Conservation (phyloP, 2,113 vertebrate genomes). For the Rhagologus leucostigma region DNA sequence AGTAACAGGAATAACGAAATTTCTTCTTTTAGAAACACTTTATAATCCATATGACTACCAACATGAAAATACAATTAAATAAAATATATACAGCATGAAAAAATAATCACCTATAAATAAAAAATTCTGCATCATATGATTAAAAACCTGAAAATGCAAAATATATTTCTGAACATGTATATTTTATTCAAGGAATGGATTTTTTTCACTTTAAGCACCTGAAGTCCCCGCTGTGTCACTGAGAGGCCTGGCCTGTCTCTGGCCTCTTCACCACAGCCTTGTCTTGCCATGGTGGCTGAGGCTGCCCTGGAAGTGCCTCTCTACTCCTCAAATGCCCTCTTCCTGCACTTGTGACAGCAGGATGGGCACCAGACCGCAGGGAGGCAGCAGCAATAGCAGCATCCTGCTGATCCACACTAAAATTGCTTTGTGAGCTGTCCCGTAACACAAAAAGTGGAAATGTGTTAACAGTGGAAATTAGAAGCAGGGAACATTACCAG, state of each 20-base stretch:
- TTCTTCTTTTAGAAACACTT: neutral
- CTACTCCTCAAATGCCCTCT: neutral
- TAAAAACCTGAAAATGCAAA: neutral
- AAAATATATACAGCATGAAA: neutral
- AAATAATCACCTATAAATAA: neutral
- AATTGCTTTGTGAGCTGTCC: neutral
- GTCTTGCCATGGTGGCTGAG: neutral
- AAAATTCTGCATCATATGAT: neutral
- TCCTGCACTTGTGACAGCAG: neutral
- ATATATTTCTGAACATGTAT: neutral
- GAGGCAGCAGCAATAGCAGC: neutral
- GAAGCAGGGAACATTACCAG: neutral
- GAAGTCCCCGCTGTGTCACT: neutral
- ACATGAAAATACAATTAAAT: neutral
- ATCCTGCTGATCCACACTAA: neutral
- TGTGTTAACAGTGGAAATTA: neutral
- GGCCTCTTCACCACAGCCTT: fast-evolving
- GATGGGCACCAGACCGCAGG: neutral
- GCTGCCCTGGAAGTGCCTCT: neutral
- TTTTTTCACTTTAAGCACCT: neutral
- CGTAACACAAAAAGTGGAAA: neutral
- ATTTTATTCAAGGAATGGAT: neutral
- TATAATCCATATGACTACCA: neutral
- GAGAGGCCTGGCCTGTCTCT: neutral
- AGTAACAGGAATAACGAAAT: neutral